A percentile compares a stretch with the other conserved stretches of the same genome.
Conservation (phyloP, 2,888 invertebrate species). For the Aspidiotus rigidus region DNA sequence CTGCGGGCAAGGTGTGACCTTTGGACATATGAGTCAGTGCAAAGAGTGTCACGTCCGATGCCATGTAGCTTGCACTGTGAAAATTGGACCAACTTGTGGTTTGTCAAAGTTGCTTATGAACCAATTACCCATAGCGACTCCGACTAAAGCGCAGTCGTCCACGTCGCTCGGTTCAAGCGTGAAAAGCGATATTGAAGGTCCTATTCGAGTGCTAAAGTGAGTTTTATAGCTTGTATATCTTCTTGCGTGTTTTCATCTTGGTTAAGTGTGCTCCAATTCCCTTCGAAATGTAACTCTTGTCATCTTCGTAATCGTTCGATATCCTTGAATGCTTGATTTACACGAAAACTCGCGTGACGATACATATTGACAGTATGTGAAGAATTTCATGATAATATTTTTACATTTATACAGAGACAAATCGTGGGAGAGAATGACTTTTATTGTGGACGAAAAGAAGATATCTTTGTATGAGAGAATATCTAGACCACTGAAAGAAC, state of each 20-base stretch:
- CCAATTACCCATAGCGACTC: conserved; percentile 6
- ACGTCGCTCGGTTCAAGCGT: conserved; percentile 11
- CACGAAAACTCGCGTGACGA: too few relatives aligned
- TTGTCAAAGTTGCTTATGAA: background rate
- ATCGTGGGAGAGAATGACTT: conserved; percentile 14
- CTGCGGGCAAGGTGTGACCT: conserved; percentile 22
- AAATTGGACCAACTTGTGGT: conserved; percentile 31
- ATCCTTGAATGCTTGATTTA: too few relatives aligned
- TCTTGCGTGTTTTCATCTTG: background rate
- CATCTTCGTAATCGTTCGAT: too few relatives aligned
- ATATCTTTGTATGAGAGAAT: conserved; percentile 5
- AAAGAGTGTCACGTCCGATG: conserved; percentile 34
- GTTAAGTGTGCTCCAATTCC: background rate
- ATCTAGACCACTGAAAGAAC: background rate
- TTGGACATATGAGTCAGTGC: conserved; percentile 32
- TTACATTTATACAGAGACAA: background rate
- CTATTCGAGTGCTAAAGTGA: conserved; percentile 17
- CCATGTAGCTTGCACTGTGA: conserved; percentile 32
- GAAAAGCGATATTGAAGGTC: conserved; percentile 21
- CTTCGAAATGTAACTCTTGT: background rate
- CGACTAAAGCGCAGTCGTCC: background rate
- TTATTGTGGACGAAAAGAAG: conserved; percentile 7
- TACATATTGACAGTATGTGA: too few relatives aligned
- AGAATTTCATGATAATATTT: too few relatives aligned
- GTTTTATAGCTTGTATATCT: background rate